Conservation (phyloP, 1,140 invertebrate genomes). For the Micrasema minimum region DNA sequence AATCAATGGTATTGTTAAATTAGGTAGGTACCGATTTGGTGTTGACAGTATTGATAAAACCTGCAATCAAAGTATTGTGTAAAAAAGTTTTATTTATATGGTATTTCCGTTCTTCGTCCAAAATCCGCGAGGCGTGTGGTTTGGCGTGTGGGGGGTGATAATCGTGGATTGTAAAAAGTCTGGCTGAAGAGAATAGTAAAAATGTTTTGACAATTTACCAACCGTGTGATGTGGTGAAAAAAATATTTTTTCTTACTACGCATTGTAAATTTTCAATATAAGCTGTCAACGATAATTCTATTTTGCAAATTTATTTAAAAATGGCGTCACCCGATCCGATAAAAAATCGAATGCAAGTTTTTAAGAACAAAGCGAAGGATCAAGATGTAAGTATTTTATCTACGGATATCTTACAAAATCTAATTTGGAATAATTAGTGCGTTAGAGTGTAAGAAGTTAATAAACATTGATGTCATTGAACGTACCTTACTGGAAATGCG, state of each 20-base stretch:
- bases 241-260: constrained; percentile 16
- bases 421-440: background rate
- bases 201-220: constrained; percentile 41
- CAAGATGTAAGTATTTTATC: constrained; percentile 84
- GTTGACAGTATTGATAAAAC: no score
- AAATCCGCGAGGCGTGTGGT: constrained; percentile 45
- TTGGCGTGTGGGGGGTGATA: no score
- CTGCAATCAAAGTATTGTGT: background rate
- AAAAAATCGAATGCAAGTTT: constrained; percentile 88
- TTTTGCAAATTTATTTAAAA: constrained; percentile 66
- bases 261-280: constrained; percentile 8
- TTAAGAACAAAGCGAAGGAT: constrained; percentile 98
- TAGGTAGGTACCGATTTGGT: no score
- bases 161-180: constrained; percentile 30
- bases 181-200: constrained; percentile 27
- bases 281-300: constrained; percentile 50
- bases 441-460: background rate
- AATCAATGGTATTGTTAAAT: no score
- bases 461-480: constrained; percentile 1
- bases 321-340: constrained; percentile 81
- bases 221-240: constrained; percentile 39
- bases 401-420: no score
- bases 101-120: constrained; percentile 44
- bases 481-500: constrained; percentile 86
- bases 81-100: constrained; percentile 33